Percentiles rank a stretch among this genome's conserved stretches.
Evolutionary conservation across 1,140 invertebrate genomes (phyloP).

Genomic region (Araneus ventricosus): DNA sequence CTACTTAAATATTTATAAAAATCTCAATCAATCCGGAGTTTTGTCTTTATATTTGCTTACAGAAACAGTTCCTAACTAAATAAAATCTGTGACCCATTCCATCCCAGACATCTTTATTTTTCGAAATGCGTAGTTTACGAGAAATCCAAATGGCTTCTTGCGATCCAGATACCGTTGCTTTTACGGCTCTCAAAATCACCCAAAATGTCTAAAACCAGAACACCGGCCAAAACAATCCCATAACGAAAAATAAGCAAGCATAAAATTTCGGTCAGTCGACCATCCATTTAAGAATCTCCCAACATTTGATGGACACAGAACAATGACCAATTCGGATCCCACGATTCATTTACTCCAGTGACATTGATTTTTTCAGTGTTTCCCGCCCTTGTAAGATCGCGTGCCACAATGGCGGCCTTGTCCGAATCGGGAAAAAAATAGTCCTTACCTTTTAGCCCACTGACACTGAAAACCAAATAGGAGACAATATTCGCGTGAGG

Average conservation of each 20-base stretch:
- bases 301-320: background rate
- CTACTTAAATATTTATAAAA: too few relatives aligned
- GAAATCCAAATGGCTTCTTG: too few relatives aligned
- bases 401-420: background rate
- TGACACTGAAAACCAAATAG: background rate
- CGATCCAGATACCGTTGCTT: too few relatives aligned
- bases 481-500: constrained; percentile 16
- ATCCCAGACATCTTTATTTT: too few relatives aligned
- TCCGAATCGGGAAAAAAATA: background rate
- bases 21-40: too few relatives aligned
- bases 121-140: too few relatives aligned
- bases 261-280: constrained; percentile 6
- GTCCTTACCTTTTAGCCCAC: constrained; percentile 59
- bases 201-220: too few relatives aligned
- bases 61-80: too few relatives aligned
- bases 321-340: background rate
- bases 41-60: too few relatives aligned
- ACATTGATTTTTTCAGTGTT: constrained; percentile 22
- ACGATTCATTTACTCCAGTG: constrained; percentile 48
- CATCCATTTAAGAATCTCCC: background rate
- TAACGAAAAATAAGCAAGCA: background rate
- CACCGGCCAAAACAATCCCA: background rate
- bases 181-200: too few relatives aligned
- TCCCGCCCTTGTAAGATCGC: background rate
- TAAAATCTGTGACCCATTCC: too few relatives aligned